Conservation (phyloP, 2,113 vertebrate genomes). For the Polyodon spathula region DNA sequence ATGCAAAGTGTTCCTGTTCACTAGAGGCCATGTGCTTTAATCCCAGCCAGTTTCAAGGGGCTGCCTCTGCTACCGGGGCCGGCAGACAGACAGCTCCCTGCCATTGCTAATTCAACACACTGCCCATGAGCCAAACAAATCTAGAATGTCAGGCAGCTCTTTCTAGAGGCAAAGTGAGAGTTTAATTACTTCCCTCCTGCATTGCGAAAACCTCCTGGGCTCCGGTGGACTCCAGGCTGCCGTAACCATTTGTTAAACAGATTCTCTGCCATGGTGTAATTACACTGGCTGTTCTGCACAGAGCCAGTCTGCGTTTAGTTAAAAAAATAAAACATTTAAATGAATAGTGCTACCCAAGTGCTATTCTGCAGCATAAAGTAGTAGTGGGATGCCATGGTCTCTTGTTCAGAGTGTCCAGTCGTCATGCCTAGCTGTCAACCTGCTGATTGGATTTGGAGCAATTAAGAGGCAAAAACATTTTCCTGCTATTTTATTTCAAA, state of each 20-base stretch:
- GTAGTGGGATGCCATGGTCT: no score
- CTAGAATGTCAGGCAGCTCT: slow-evolving; percentile 3
- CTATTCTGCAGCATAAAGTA: no score
- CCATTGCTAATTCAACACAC: slow-evolving; percentile 7
- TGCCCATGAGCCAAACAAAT: slow-evolving; percentile 8
- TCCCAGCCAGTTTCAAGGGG: background rate
- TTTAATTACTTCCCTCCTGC: slow-evolving; percentile 7
- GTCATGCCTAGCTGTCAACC: no score
- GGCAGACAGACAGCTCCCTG: slow-evolving; percentile 11
- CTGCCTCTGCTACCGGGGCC: background rate
- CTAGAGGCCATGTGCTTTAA: background rate
- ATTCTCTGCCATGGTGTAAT: background rate
- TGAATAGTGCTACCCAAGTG: no score
- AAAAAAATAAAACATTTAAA: no score
- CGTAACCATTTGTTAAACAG: background rate
- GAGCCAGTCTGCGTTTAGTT: background rate
- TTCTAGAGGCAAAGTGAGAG: background rate
- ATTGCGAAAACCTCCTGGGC: background rate
- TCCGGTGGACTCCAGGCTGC: background rate
- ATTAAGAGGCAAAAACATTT: no score
- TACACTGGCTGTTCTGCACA: background rate
- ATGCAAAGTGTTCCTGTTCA: background rate
- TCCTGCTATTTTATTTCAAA: no score
- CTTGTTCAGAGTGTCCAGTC: no score
- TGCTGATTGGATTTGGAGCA: no score